Evolutionary conservation across 2,888 invertebrate genomes (phyloP), one percentile per base, ranked within the genome.

Genomic region (Campaea margaritaria): DNA sequence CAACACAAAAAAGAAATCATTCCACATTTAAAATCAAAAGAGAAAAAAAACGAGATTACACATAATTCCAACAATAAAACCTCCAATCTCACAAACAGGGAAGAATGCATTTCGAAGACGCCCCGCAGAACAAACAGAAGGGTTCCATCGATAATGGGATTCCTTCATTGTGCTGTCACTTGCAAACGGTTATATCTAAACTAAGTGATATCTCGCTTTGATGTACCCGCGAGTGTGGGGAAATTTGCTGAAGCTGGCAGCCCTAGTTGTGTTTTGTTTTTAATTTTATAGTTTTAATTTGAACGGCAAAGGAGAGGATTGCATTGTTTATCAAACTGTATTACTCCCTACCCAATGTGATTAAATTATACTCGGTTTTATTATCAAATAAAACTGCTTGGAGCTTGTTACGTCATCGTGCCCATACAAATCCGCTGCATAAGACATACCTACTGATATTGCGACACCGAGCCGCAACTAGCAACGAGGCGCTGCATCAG

Each of bases 121-220:
- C 44, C 44, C 55, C 31, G 56, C 41, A 36, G 36, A 44, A 67
- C 62, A 64, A 67, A 60, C 52, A 46, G 62, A 64, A 66, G 64
- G 67, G 64, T 58, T 67, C 59, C 63, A 28, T 53, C 64, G 62
- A 67, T 60, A 64, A 64, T 67, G 51, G 65, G 62, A 65, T 65
- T 63, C 65, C 67, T 58, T 65, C 60, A 62, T 62, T 67, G 62
- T 59, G 13, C 67, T 67, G 67, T 67, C 67, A 67, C 41, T 48
- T 57, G 63, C 67, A 67, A 60, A 58, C 59, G 58, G 43, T 59
- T 49, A 50, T 67, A 50, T 67, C 58, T 62, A 41, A 62, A 62
- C 62, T 59, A 59, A 59, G 64, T 62, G 58, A 52, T 56, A 51
- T 44, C 52, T 34, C 52, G 55, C 64, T 67, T 67, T 67, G 67